Evolutionary conservation across 2,888 invertebrate genomes (phyloP), one percentile per base, ranked within the genome.

Genomic region (Pseudococcus jackbeardsleyi): DNA sequence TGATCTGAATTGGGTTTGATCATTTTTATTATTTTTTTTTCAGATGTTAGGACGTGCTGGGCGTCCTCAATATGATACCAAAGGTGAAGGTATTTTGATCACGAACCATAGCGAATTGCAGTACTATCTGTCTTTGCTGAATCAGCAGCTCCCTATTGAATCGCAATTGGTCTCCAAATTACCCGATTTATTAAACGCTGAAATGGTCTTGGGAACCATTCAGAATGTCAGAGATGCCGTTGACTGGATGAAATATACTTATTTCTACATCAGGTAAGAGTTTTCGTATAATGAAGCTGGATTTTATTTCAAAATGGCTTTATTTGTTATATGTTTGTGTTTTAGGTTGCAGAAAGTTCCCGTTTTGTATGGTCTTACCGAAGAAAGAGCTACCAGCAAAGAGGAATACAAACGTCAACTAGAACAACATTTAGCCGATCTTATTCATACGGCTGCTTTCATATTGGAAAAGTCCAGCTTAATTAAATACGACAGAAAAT

Each of bases 101-200:
- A 99, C 99, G 0, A 99, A 99, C 92, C 99, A 99, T 92, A 97
- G 97, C 89, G 99, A 99, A 92, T 94, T 99, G 11, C 99, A 99
- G 91, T 99, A 98, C 92, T 99, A 99, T 92, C 93, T 99, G 33
- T 99, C 99, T 0, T 93, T 99, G 19, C 93, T 99, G 90, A 99
- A 99, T 93, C 99, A 99, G 91, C 99, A 99, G 91, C 92, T 99
- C 90, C 99, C 99, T 0, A 98, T 99, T 88, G 99, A 99, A 92
- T 98, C 98, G 0, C 99, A 99, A 92, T 93, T 99, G 91, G 94
- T 99, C 33, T 93, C 95, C 88, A 98, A 97, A 91, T 93, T 99
- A 91, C 96, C 99, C 0, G 99, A 99, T 91, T 97, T 98, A 95
- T 93, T 99, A 59, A 99, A 99, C 92, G 99, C 99, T 0, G 99